Base-by-base conservation (phyloP, 2,797 vertebrate species). In the Myiotriccus ornatus region DNA sequence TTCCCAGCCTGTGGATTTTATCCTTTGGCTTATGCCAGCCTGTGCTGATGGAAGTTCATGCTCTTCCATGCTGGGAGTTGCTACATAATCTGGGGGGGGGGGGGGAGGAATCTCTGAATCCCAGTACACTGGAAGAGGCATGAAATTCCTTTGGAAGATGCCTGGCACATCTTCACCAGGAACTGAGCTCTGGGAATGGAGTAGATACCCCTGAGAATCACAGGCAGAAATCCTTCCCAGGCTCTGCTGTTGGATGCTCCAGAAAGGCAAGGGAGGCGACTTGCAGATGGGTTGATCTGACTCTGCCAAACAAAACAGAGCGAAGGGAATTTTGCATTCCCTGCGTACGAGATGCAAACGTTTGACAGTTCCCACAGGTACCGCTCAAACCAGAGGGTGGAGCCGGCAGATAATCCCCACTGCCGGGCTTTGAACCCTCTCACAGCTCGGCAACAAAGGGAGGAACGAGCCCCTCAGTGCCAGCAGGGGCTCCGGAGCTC, bases 291-390 rank as follows among this genome's bases (percentile, higher is more conserved):
- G 65, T 84, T 89, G 82, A 73, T 78, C 76, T 56, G 73, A 88
- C 46, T 50, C 75, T 84, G 87, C 77, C 80, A 94, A 96, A 68
- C 74, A 70, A 95, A 96, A 90, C 74, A 90, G 68, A 74, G 78
- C 3, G 4, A 43, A 78, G 53, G 53, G 65, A 71, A 68, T 81
- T 92, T 91, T 91, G 87, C 80, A 67, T 86, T 84, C 67, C 44
- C 74, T 73, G 44, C 5, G 8, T 46, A 41, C 32, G 44, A 83
- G 62, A 91, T 74, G 71, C 90, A 95, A 92, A 93, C 16, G 1
- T 73, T 37, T 49, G 65, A 49, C 79, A 70, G 67, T 79, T 94
- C 69, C 80, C 89, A 94, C 90, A 91, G 91, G 84, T 84, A 78
- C 41, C 76, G 49, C 68, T 76, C 47, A 56, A 41, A 78, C n/a